These are phyloP conservation scores for Bombus confusus DNA, from an alignment of 1,140 invertebrate genomes.

Conservation along the genomic window DNA sequence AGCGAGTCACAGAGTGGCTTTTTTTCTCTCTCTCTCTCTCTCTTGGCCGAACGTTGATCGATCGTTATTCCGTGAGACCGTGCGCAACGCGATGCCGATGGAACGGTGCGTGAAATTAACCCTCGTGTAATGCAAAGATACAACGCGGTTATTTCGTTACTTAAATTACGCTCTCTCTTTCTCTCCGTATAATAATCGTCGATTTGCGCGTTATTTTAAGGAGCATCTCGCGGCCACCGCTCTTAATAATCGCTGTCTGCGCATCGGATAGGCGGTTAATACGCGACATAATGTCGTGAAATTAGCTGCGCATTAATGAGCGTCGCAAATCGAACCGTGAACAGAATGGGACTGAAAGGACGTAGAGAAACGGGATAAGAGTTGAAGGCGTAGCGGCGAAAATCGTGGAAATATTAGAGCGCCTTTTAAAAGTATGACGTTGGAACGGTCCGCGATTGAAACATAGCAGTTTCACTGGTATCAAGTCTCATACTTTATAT, in stretches of 20 bases:
- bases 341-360: background rate
- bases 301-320: conserved; percentile 57
- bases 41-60: background rate
- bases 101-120: conserved; percentile 44
- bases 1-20: background rate
- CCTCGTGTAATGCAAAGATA: conserved; percentile 41
- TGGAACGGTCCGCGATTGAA: too few species aligned
- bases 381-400: conserved; percentile 2
- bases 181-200: conserved; percentile 47
- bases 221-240: background rate
- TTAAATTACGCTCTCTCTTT: conserved; percentile 45
- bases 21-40: too few species aligned
- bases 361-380: background rate
- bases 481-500: too few species aligned
- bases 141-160: conserved; percentile 47
- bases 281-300: conserved; percentile 57
- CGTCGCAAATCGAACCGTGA: conserved; percentile 35
- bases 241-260: conserved; percentile 46
- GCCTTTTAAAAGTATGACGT: background rate
- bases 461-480: too few species aligned
- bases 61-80: conserved; percentile 34
- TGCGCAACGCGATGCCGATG: conserved; percentile 15
- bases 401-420: background rate
- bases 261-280: conserved; percentile 47
- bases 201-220: conserved; percentile 42